phyloP scores from a whole-genome alignment of 2,797 vertebrate genomes.

The Octomys mimax region DNA sequence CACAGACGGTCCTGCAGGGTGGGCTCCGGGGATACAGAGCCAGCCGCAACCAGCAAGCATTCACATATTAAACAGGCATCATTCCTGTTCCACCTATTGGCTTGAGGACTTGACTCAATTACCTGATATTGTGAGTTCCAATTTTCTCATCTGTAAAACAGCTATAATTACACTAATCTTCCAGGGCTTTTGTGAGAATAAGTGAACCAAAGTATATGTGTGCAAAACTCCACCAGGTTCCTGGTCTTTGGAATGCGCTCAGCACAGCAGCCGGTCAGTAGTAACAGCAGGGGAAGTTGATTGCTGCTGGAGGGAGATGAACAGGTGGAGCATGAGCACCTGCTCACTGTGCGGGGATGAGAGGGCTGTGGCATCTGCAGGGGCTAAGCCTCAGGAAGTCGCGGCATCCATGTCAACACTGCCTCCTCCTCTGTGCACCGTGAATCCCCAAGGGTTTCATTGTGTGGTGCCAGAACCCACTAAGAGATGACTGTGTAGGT shows the following conservation, averaged over 20 bases:
- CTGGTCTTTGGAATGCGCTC: neutral
- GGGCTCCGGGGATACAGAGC: neutral
- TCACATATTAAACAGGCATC: neutral
- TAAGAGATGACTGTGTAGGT: accelerated
- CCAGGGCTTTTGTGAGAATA: conserved; percentile 27
- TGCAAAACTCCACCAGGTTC: neutral
- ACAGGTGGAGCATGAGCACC: accelerated
- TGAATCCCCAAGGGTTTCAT: neutral
- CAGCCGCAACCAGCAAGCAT: no score
- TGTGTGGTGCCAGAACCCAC: neutral
- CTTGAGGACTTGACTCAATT: neutral
- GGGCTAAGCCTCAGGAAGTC: neutral
- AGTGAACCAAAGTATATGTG: neutral
- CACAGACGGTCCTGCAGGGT: accelerated
- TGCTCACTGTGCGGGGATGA: neutral
- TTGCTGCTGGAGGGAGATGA: no score
- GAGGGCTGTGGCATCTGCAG: accelerated
- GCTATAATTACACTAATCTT: conserved; percentile 18
- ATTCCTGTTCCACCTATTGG: neutral
- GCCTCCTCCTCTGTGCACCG: neutral
- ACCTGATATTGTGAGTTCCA: neutral
- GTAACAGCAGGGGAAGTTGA: accelerated
- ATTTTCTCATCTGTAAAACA: conserved; percentile 61
- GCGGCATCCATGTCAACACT: no score
- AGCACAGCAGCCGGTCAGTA: accelerated